A percentile compares a stretch with the other conserved stretches of the same genome.
These are phyloP conservation scores for Hydractinia echinata DNA, from an alignment of 30 jellyfish, hydroid and myxozoan species.

Conservation along the genomic window DNA sequence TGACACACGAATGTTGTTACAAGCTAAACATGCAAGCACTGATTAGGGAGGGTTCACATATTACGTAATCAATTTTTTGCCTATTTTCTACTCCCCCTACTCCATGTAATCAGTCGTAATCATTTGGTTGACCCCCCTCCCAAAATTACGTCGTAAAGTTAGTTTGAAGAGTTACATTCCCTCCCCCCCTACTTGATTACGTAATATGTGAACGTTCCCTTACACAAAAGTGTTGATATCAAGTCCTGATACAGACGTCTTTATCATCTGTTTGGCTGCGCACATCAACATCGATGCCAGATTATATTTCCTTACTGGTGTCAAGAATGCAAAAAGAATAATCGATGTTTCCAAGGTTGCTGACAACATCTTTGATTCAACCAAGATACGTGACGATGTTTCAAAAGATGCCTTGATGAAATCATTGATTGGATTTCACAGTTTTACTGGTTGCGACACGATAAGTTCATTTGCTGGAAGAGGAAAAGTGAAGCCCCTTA, in stretches of 20 bases:
- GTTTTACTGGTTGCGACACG: constrained; percentile 30
- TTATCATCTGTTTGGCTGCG: constrained; percentile 19
- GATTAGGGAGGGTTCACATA: too few species aligned
- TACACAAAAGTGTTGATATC: constrained; percentile 24
- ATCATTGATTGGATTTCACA: constrained; percentile 35
- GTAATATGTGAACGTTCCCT: too few species aligned
- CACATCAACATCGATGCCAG: constrained; percentile 32
- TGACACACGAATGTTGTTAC: constrained; percentile 44
- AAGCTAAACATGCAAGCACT: constrained; percentile 32
- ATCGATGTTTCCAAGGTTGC: constrained; percentile 31
- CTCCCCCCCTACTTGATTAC: too few species aligned
- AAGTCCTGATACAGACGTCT: constrained; percentile 37
- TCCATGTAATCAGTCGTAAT: too few species aligned
- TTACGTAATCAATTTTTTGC: too few species aligned
- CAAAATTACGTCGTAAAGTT: too few species aligned
- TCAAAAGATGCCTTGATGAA: constrained; percentile 4
- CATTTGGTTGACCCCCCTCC: too few species aligned
- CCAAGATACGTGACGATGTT: constrained; percentile 17
- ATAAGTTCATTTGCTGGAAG: constrained; percentile 36
- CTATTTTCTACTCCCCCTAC: too few species aligned
- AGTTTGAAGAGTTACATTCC: too few species aligned
- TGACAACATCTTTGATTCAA: constrained; percentile 23
- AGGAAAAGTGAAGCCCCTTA: constrained; percentile 46
- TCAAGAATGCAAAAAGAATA: constrained; percentile 31
- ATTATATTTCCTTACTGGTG: constrained; percentile 28